Base-by-base conservation (phyloP, 2,888 invertebrate species). In the Perizoma flavofasciatum region DNA sequence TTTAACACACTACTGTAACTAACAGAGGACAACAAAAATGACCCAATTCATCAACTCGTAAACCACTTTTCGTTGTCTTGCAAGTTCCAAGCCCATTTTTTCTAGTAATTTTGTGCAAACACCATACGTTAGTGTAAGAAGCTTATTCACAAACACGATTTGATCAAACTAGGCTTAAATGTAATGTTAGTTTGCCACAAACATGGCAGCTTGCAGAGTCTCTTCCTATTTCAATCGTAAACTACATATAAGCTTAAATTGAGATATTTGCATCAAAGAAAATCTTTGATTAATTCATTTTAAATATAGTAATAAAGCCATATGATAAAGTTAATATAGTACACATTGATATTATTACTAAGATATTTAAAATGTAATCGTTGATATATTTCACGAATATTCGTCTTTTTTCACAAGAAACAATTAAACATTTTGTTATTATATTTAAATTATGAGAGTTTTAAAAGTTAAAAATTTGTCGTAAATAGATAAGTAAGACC, bases 1-100 rank as follows among this genome's bases (percentile, higher is more conserved):
- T 37, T 6, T 7, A 61, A 61, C 56, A 56, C 52, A 61, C 61
- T 61, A 61, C 61, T 61, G 61, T 56, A 61, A 61, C 61, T 61
- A 61, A 61, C 59, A 53, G 11, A 34, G 48, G 45, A 59, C 55
- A 44, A n/a, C 37, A 37, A 47, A 40, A 34, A 37, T 11, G 44
- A 22, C 37, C 44, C 6, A 43, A 6, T 37, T 52, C 51, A 52
- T 35, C 22, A 55, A 52, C 49, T n/a, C 10, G 39, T 41, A 32
- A 37, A n/a, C 6, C 22, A 22, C 22, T 22, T 22, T 51, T 60
- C 55, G 60, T 49, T 55, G 51, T 49, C 10, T 37, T 46, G 10
- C 22, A 45, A 22, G 22, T 22, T 22, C n/a, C n/a, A n/a, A 44
- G 44, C 43, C 41, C 32, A 6, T 11, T 10, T 48, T 6, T 39